Evolutionary conservation across 1,140 invertebrate species (phyloP).

Genomic region (Calephelis virginiensis): DNA sequence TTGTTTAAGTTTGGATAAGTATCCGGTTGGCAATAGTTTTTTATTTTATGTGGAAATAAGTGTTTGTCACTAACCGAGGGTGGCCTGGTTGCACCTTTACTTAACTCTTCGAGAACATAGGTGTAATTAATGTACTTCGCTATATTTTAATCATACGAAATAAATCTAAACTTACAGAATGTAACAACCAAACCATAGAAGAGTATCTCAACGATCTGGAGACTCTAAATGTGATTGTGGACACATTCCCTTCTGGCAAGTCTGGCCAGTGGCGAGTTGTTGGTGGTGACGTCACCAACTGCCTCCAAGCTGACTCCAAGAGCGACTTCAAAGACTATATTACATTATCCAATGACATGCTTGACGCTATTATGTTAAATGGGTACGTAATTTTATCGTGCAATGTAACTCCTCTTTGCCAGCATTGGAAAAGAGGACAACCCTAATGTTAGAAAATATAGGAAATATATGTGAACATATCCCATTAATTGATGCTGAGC

Average conservation of each 20-base stretch:
- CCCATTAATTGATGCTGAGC: no score
- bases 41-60: no score
- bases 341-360: constrained; percentile 68
- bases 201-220: constrained; percentile 79
- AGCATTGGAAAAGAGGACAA: no score
- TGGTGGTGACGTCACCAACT: constrained; percentile 72
- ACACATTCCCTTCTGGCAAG: constrained; percentile 74
- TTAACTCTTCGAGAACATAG: no score
- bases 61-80: no score
- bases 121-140: no score
- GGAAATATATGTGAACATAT: no score
- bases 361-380: constrained; percentile 81
- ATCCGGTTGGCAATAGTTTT: no score
- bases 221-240: constrained; percentile 79
- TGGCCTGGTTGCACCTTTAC: no score
- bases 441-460: no score
- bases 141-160: neutral
- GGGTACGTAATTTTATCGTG: constrained; percentile 72
- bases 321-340: constrained; percentile 80
- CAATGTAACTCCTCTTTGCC: no score
- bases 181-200: constrained; percentile 70
- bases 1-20: no score
- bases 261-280: constrained; percentile 66
- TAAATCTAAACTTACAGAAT: constrained; percentile 54
- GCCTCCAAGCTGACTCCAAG: constrained; percentile 65